Evolutionary conservation across 2,113 vertebrate species (phyloP), one percentile per base, ranked within the genome.

Genomic region (Zosterops lateralis): DNA sequence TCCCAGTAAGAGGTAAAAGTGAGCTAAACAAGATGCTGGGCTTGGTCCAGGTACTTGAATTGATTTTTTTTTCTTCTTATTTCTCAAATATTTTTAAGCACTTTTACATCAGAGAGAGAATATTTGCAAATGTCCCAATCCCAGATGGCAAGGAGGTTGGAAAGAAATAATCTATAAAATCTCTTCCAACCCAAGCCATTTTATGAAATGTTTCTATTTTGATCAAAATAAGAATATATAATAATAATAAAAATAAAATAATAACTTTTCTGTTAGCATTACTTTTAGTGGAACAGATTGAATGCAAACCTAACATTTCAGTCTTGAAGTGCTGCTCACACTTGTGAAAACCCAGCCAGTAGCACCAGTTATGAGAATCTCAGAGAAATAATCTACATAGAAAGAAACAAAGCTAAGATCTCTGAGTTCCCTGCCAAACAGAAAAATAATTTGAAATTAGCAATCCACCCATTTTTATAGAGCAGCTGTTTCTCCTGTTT

Each of bases 1-100:
- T 36, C 71, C 66, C 22, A 36, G 17, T 5, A 11, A n/a, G 25
- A 50, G 48, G 4, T 57, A 47, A 84, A 29, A 9, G 4, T 32
- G 26, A 87, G 15, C 7, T 45, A 14, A 13, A 17, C 2, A 12
- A 64, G 18, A 21, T 16, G 15, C 19, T 67, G 31, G 0, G 0
- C 58, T 85, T 79, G 10, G 4, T 50, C 12, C 47, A 66, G 15
- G 4, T 17, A 14, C 17, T 40, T 48, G 12, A 65, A 50, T 45
- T 48, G 3, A 25, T 34, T 29, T 56, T 34, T 34, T 34, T 26
- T 28, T 15, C 14, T 31, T 1, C 3, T 53, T 45, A 8, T 47
- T 61, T 76, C 70, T 13, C 9, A n/a, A 40, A 9, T 44, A 20
- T 5, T 28, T 67, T 56, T n/a, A 53, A 34, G 4, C 9, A 47